phyloP scores from a whole-genome alignment of 2,797 vertebrate species.

The Oreochromis grahami region DNA sequence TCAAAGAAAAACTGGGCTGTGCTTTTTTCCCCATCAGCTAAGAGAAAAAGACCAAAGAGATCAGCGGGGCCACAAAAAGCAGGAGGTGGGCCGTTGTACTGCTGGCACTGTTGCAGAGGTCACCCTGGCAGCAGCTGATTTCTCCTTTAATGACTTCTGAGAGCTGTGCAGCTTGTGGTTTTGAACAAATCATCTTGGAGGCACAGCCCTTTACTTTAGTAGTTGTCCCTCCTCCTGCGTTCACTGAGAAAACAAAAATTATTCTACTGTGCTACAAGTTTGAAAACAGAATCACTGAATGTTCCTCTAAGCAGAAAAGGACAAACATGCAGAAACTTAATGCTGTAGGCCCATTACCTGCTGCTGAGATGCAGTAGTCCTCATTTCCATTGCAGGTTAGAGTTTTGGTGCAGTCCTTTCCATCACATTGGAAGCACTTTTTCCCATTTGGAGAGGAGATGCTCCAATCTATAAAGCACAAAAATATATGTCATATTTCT shows the following conservation, averaged over 20 bases:
- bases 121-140: neutral
- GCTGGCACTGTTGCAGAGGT: constrained; percentile 7
- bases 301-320: neutral
- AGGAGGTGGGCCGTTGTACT: neutral
- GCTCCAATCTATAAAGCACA: accelerated
- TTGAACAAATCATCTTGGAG: neutral
- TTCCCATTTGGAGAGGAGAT: neutral
- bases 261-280: neutral
- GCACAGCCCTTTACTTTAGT: constrained; percentile 35
- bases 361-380: constrained; percentile 37
- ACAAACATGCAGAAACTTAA: neutral
- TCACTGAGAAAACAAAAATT: constrained; percentile 17
- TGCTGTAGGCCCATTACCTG: constrained; percentile 5
- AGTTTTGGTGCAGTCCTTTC: neutral
- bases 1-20: neutral
- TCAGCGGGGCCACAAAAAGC: constrained; percentile 27
- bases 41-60: neutral
- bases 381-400: constrained; percentile 38
- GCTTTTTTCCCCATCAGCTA: neutral
- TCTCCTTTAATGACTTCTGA: accelerated
- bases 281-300: neutral
- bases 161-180: accelerated
- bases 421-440: constrained; percentile 38
- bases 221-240: accelerated
- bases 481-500: accelerated